Evolutionary conservation across 2,113 vertebrate genomes (phyloP).

Genomic region (Thymallus thymallus): DNA sequence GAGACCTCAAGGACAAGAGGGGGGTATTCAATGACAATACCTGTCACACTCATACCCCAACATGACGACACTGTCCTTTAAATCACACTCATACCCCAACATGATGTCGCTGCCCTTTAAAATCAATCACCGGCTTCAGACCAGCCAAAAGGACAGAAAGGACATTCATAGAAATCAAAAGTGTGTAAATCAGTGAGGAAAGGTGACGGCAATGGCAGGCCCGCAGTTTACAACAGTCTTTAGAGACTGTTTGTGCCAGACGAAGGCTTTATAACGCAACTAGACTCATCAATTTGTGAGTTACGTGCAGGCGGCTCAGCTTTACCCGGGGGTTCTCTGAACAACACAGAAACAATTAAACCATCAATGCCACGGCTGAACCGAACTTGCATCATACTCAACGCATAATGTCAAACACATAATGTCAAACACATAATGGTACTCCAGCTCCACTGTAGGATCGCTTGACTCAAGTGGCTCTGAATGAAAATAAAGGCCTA

Average conservation of each 20-base stretch:
- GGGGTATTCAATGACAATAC: slow-evolving; percentile 46
- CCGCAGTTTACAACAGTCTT: neutral
- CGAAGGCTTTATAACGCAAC: neutral
- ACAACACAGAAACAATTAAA: too few relatives aligned
- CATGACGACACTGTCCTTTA: neutral
- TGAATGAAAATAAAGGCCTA: neutral
- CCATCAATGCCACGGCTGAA: too few relatives aligned
- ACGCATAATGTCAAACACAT: too few relatives aligned
- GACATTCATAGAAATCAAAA: neutral
- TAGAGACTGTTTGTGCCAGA: slow-evolving; percentile 1
- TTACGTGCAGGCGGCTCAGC: too few relatives aligned
- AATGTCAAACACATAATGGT: too few relatives aligned
- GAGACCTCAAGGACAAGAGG: slow-evolving; percentile 79
- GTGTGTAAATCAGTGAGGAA: neutral
- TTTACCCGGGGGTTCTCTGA: too few relatives aligned
- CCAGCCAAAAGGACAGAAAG: neutral
- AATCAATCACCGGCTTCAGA: neutral
- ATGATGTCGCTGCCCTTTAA: neutral
- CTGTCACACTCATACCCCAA: slow-evolving; percentile 1
- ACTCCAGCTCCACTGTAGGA: neutral
- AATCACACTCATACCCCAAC: slow-evolving; percentile 1
- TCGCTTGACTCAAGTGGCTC: neutral
- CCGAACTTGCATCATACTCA: too few relatives aligned
- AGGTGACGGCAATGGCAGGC: neutral
- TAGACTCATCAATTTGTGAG: neutral